Evolutionary conservation across 2,797 vertebrate genomes (phyloP).

Genomic region (Enteromius trimaculatus): DNA sequence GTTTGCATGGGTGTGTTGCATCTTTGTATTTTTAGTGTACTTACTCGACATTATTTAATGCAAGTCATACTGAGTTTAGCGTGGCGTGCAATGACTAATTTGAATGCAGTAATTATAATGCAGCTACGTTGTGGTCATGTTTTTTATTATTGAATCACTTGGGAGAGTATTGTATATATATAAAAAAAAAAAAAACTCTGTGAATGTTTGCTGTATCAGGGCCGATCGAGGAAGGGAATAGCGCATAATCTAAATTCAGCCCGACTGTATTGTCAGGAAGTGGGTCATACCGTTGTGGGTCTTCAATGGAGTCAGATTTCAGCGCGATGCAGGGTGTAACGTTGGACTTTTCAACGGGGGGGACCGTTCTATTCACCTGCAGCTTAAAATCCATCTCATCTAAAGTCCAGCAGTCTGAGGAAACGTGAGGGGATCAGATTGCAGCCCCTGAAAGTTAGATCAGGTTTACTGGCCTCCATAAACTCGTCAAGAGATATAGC

Average conservation of each 20-base stretch:
- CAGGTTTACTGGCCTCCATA: conserved; percentile 21
- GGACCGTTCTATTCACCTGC: neutral
- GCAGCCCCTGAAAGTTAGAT: neutral
- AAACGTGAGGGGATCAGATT: neutral
- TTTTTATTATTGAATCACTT: neutral
- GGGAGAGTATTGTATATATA: neutral
- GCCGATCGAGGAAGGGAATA: neutral
- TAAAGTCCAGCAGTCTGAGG: neutral
- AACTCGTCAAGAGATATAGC: neutral
- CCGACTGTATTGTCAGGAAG: neutral
- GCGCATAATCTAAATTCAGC: neutral
- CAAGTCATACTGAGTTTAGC: neutral
- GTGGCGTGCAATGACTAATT: neutral
- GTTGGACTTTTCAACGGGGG: neutral
- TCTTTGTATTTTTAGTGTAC: neutral
- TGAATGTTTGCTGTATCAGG: neutral
- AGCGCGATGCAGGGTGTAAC: neutral
- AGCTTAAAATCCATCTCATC: neutral
- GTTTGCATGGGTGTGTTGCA: neutral
- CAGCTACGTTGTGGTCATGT: neutral
- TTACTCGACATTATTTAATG: neutral
- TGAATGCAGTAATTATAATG: neutral
- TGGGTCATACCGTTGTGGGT: conserved; percentile 7
- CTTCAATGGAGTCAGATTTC: conserved; percentile 5
- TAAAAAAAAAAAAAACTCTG: neutral